Base-by-base conservation (phyloP, 2,113 vertebrate genomes). In the Hemichromis elongatus region DNA sequence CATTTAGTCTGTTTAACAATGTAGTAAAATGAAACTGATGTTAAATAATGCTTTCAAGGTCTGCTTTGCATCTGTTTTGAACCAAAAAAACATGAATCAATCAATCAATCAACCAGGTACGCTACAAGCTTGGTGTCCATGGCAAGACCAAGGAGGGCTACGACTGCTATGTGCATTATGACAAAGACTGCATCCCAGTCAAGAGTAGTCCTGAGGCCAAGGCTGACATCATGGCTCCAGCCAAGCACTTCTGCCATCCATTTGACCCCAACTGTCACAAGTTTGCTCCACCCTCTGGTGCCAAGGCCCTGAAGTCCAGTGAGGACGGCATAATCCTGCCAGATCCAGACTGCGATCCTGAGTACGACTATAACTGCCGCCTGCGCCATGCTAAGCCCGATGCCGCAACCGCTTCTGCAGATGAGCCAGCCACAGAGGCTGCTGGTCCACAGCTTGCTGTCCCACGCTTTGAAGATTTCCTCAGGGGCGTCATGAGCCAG, bases 81-180 rank as follows among this genome's bases (percentile, higher is more conserved):
- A 85, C 68, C 81, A 90, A 90, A 92, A 82, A 80, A 11, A 84
- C 63, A 84, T 75, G 54, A 88, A 84, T 73, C 42, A 86, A 91
- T 87, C 50, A 87, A 88, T 90, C 47, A 87, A 88, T 88, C 83
- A 91, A 94, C 81, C 88, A 95, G 93, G 92, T 94, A 37, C 93
- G 93, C 86, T 94, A 94, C 92, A 89, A 84, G 56, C 93, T 96
- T 3, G 94, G 95, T 19, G 28, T 95, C 88, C 93, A 21, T 0
- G 96, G 96, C 66, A 96, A 95, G 94, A 97, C 96, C 78, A 95
- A 93, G 90, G 96, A 97, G 26, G 96, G 96, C 87, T 24, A 96
- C 52, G 94, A 96, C 90, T 97, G 96, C 92, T 96, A 93, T 70
- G 86, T 96, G 93, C 93, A 94, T 92, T 96, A 97, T 77, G 96